Conservation (phyloP, 2,888 invertebrate genomes). For the Cephonodes hylas region DNA sequence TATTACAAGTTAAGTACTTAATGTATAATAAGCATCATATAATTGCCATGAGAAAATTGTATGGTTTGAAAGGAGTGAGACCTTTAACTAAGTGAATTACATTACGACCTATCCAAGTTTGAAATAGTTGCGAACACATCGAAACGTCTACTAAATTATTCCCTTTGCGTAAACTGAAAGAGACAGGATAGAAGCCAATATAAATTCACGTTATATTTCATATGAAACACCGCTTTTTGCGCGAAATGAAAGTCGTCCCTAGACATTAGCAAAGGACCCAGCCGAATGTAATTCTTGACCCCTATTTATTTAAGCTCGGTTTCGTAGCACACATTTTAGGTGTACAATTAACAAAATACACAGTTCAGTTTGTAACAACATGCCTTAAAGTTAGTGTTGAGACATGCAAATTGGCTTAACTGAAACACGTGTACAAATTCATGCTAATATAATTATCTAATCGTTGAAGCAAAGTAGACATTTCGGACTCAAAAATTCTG, state of each 20-base stretch:
- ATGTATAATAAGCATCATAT: no score
- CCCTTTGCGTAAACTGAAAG: constrained; percentile 9
- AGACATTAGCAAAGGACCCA: constrained; percentile 28
- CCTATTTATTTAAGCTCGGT: constrained; percentile 27
- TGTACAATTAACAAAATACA: constrained; percentile 21
- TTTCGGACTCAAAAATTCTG: background rate
- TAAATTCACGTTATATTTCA: constrained; percentile 33
- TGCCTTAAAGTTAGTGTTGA: background rate
- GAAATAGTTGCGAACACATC: background rate
- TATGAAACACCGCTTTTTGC: constrained; percentile 31
- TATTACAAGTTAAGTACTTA: no score
- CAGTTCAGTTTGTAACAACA: constrained; percentile 14
- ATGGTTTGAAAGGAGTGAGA: background rate
- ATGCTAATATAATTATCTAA: background rate
- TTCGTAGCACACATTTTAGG: constrained; percentile 1
- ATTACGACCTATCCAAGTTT: background rate
- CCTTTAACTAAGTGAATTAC: background rate
- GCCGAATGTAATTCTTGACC: constrained; percentile 33
- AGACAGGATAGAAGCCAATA: constrained; percentile 14
- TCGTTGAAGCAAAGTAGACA: background rate
- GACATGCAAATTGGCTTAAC: constrained; percentile 10
- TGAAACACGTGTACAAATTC: background rate
- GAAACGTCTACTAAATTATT: constrained; percentile 17
- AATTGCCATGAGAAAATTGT: no score
- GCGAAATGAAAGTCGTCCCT: constrained; percentile 20